phyloP scores from a whole-genome alignment of 1,140 invertebrate genomes.

The Hypsibius dujardini region DNA sequence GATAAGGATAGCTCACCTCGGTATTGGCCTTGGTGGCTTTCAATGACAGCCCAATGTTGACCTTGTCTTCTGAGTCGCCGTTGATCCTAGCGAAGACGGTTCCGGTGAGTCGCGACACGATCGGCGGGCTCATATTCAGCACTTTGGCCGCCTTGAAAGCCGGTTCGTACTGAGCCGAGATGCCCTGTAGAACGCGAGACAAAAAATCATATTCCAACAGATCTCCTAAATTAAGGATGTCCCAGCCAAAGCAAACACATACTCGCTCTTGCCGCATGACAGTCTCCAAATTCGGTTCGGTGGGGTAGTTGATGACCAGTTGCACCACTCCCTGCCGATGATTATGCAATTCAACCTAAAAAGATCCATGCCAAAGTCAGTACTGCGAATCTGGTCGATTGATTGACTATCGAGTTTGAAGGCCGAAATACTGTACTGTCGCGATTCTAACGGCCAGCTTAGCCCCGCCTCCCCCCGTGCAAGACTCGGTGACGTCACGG shows the following conservation, averaged over 20 bases:
- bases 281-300: neutral
- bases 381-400: too few species aligned
- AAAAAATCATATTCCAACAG: neutral
- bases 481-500: too few species aligned
- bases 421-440: too few species aligned
- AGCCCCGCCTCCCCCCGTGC: too few species aligned
- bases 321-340: neutral
- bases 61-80: constrained; percentile 37
- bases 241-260: neutral
- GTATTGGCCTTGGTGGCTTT: constrained; percentile 64
- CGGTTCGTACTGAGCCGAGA: neutral
- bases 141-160: constrained; percentile 33
- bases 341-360: neutral
- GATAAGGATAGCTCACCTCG: too few species aligned
- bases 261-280: neutral
- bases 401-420: too few species aligned
- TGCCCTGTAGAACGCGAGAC: neutral
- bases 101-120: constrained; percentile 66
- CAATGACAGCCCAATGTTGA: constrained; percentile 74
- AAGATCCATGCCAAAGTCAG: too few species aligned
- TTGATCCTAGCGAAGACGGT: constrained; percentile 38
- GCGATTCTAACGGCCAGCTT: too few species aligned
- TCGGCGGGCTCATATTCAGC: constrained; percentile 45
- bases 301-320: neutral
- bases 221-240: too few species aligned